Percentiles rank a stretch among this genome's conserved stretches.
These are phyloP conservation scores for Leiothrix lutea DNA, from an alignment of 2,113 vertebrate species.

Conservation along the genomic window DNA sequence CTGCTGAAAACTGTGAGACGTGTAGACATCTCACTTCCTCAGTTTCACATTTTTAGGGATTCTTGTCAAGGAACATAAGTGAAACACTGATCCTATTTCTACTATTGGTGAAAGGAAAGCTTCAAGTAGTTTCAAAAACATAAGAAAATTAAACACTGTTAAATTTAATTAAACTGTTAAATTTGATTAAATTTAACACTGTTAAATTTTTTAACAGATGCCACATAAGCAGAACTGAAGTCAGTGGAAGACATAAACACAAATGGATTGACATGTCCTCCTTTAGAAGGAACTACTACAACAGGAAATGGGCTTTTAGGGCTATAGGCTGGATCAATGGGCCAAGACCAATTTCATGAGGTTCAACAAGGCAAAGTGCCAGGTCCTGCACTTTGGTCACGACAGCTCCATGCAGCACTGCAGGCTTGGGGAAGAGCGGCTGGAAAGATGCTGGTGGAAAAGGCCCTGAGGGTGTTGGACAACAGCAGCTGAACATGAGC, in stretches of 20 bases:
- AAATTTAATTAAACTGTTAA: no score
- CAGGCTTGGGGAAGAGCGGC: no score
- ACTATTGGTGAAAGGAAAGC: background rate
- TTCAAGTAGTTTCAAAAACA: background rate
- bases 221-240: background rate
- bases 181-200: no score
- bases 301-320: background rate
- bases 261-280: background rate
- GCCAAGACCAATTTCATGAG: background rate
- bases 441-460: background rate
- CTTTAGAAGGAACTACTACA: background rate
- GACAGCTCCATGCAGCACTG: background rate
- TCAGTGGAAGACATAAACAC: background rate
- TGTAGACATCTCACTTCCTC: background rate
- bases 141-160: background rate
- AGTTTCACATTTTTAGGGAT: background rate
- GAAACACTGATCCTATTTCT: background rate
- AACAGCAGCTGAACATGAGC: background rate
- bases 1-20: background rate
- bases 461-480: background rate
- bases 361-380: background rate
- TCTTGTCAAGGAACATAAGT: background rate
- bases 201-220: background rate
- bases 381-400: background rate
- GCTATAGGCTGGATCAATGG: rapidly evolving